Evolutionary conservation across 1,140 invertebrate species (phyloP).

Genomic region (Oryzaephilus surinamensis): DNA sequence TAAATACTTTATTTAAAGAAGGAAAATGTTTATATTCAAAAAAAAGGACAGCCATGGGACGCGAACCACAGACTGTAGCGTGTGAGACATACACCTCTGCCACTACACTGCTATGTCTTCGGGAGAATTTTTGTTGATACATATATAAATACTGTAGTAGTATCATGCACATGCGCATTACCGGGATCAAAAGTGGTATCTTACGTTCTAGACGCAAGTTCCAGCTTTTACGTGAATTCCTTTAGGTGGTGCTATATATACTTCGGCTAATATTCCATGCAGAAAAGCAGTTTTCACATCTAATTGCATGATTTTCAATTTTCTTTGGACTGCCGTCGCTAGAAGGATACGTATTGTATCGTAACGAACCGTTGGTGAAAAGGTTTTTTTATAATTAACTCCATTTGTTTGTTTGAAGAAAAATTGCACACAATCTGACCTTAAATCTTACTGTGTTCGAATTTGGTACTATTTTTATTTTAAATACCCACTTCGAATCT

Average conservation of each 20-base stretch:
- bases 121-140: no score
- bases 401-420: conserved; percentile 33
- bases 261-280: conserved; percentile 35
- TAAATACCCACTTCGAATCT: conserved; percentile 33
- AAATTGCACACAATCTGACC: conserved; percentile 37
- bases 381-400: conserved; percentile 17
- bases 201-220: no score
- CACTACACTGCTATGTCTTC: no score
- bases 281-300: no score
- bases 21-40: no score
- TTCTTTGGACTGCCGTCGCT: conserved; percentile 11
- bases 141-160: no score
- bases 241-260: conserved; percentile 36
- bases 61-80: no score
- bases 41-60: no score
- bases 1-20: no score
- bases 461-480: conserved; percentile 26
- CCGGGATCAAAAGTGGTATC: no score
- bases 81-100: no score
- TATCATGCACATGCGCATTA: no score
- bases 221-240: conserved; percentile 22
- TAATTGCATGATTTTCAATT: conserved; percentile 10
- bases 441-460: conserved; percentile 30
- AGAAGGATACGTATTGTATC: conserved; percentile 16
- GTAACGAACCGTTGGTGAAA: conserved; percentile 13